Evolutionary conservation across 2,888 invertebrate genomes (phyloP), one percentile per base, ranked within the genome.

Genomic region (Drosophila testacea): DNA sequence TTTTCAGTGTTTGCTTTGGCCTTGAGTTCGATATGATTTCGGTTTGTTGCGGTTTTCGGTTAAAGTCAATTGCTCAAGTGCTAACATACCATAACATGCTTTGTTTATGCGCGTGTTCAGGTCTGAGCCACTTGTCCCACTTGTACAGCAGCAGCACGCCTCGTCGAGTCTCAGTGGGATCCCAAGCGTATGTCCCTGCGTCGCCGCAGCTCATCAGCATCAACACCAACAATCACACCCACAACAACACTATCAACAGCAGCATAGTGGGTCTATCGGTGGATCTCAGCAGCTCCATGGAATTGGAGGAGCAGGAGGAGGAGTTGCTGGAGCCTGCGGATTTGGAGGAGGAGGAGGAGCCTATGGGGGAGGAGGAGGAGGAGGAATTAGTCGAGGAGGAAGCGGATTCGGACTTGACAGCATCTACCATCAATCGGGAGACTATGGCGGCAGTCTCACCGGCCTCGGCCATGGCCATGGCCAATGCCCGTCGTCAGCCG

Each of bases 361-460:
- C 72, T 88, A 76, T 78, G 89, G 89, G 82, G 90, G 91, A 90
- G 89, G 91, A 89, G 84, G 89, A 89, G 84, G 89, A 91, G 84
- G 89, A 87, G 90, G 91, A 91, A 87, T 91, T 91, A 84, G 91
- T 81, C 81, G 92, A 90, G 88, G 92, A 90, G 90, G 91, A 91
- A 92, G 91, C 81, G 92, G 92, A 92, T 90, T 92, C 92, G 92
- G 92, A 92, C 90, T 92, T 92, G 92, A 92, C 91, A 91, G 93
- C 93, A 91, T 94, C 93, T 89, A 93, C 93, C 93, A 93, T 90
- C 93, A 93, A 91, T 92, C 94, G 93, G 93, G 93, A 91, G 92
- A 93, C 82, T 92, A 91, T 91, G 91, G 88, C 66, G 82, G 89
- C 80, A 85, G 91, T 78, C 76, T 86, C 83, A 75, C 76, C 84